A percentile compares a stretch with the other conserved stretches of the same genome.
These are phyloP conservation scores for Chromobotia macracanthus DNA, from an alignment of 2,797 vertebrate genomes.

Conservation along the genomic window DNA sequence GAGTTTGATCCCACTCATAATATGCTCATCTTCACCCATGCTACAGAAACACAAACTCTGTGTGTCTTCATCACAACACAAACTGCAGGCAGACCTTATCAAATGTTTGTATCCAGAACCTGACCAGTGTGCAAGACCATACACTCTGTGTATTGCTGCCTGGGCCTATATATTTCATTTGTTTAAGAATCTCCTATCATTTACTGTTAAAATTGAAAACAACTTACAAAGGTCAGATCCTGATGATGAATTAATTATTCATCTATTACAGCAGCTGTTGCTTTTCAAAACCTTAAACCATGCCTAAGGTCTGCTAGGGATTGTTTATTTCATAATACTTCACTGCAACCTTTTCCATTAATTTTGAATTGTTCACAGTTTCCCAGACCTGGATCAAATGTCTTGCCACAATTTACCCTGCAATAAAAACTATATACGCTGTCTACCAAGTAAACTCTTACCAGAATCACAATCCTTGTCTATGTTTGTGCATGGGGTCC, in stretches of 20 bases:
- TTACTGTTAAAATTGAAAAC: background rate
- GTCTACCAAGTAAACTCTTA: background rate
- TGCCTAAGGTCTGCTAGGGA: background rate
- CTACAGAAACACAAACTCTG: background rate
- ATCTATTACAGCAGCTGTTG: background rate
- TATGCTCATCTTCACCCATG: background rate
- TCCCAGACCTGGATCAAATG: background rate
- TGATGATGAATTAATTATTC: slow-evolving; percentile 5
- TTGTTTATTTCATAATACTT: slow-evolving; percentile 1
- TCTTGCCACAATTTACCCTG: background rate
- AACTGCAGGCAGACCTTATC: background rate
- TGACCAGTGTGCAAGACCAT: background rate
- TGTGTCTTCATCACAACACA: background rate
- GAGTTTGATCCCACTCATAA: slow-evolving; percentile 7
- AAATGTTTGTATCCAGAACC: background rate
- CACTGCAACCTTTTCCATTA: slow-evolving; percentile 2
- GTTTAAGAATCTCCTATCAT: background rate
- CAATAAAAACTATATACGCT: background rate
- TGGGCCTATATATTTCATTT: background rate
- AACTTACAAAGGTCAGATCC: background rate
- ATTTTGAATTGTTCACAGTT: background rate
- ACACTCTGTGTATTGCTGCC: background rate
- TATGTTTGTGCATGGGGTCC: background rate
- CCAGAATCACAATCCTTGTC: background rate
- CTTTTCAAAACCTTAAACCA: background rate